Conservation (phyloP, 2,797 vertebrate species). For the Pyrocephalus nanus region DNA sequence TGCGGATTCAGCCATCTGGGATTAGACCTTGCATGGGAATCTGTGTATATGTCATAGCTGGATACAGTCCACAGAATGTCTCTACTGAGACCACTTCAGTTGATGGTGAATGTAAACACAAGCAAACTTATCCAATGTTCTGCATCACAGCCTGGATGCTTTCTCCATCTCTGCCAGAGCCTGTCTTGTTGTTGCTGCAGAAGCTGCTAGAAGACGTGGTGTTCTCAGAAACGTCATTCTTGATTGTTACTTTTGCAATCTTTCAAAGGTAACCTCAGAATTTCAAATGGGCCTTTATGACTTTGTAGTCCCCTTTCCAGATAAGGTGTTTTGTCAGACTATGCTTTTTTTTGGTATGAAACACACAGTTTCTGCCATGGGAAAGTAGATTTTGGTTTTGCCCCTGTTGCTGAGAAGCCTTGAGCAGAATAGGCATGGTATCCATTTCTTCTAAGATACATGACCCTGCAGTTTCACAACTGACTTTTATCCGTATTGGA, state of each 20-base stretch:
- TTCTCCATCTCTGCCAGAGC: not conserved
- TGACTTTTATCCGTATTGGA: not conserved
- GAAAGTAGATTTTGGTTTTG: not conserved
- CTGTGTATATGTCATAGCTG: not conserved
- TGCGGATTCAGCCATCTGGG: not conserved
- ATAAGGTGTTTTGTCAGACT: not conserved
- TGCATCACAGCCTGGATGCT: not conserved
- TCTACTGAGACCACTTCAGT: not conserved
- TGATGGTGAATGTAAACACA: not conserved
- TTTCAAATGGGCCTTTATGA: not conserved
- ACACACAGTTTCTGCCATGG: rapidly evolving
- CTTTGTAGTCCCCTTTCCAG: not conserved
- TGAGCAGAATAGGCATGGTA: not conserved
- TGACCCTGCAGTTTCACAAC: not conserved
- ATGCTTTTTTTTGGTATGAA: not conserved
- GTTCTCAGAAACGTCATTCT: not conserved
- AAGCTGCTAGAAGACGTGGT: not conserved
- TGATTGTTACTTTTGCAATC: not conserved
- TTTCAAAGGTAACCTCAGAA: not conserved
- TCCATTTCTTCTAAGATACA: not conserved
- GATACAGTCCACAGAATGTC: no score
- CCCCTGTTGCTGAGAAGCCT: not conserved
- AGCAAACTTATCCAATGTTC: not conserved
- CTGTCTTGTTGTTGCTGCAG: not conserved
- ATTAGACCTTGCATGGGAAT: not conserved